Base-by-base conservation (phyloP, 2,888 invertebrate genomes). In the Nasonovia ribisnigri region DNA sequence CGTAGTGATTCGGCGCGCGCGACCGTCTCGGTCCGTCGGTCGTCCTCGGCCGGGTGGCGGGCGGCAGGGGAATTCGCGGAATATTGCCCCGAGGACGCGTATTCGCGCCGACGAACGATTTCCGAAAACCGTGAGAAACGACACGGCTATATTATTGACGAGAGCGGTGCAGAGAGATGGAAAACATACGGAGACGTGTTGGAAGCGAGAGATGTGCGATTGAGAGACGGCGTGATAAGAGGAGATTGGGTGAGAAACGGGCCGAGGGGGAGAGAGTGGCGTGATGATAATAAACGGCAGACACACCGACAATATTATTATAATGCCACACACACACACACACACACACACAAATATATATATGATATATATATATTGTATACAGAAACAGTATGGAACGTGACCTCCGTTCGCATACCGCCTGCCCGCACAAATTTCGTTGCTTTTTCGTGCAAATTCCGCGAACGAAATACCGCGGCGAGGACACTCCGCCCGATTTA, bases 161-260 rank as follows among this genome's bases (percentile, higher is more conserved):
- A n/a, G n/a, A n/a, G n/a, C n/a, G n/a, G n/a, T n/a, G n/a, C n/a
- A n/a, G 24, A 46, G 46, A 46, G 46, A 46, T 11, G 46, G 46
- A 46, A 10, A 46, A 11, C 1, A 46, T 20, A n/a, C n/a, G n/a
- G n/a, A 8, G 20, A 77, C 77, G 36, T 0, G 36, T n/a, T n/a
- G n/a, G n/a, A n/a, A n/a, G n/a, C n/a, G 5, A 36, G 26, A 6
- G 26, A 20, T 5, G 13, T 0, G n/a, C 0, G n/a, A n/a, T 11
- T 8, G 48, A 48, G 36, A 26, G 57, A 57, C 54, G 54, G 24
- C 0, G 54, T 6, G 24, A 16, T 11, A 51, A 13, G 51, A 0
- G 16, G 26, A 1, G 57, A 57, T 26, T 2, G 0, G 26, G 57
- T 26, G 26, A 8, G 6, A 57, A 10, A 57, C 57, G 57, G 1